phyloP scores from a whole-genome alignment of 2,797 vertebrate genomes.

The Tangara arthus region DNA sequence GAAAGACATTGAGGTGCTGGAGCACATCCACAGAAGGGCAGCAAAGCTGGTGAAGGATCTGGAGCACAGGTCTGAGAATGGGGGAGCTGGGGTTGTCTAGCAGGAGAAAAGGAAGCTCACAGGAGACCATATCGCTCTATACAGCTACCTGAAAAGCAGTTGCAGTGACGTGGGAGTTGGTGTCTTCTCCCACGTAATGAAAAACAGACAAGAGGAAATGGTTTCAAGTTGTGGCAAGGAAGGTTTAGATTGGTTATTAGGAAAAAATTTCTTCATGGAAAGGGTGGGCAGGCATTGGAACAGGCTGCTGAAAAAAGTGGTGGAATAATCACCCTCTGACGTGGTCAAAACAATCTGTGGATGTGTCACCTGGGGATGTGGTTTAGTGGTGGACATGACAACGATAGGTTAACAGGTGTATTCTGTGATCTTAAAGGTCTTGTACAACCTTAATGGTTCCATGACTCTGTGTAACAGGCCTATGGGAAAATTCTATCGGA shows the following conservation, averaged over 20 bases:
- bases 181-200: neutral
- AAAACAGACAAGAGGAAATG: neutral
- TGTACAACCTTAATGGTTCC: neutral
- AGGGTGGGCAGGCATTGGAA: neutral
- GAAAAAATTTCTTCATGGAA: neutral
- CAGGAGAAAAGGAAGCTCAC: neutral
- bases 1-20: neutral
- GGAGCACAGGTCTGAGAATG: neutral
- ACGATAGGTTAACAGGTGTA: neutral
- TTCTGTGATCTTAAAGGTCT: neutral
- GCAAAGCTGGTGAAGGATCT: neutral
- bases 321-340: neutral
- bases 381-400: neutral
- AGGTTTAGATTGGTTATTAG: neutral
- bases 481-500: neutral
- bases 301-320: neutral
- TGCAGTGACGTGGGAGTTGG: neutral
- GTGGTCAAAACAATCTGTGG: neutral
- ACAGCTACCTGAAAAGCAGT: neutral
- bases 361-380: neutral
- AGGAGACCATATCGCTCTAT: neutral
- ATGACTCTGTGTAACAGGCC: neutral
- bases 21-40: neutral
- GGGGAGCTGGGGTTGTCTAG: neutral
- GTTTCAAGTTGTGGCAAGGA: neutral